Evolutionary conservation across 2,888 invertebrate genomes (phyloP).

Genomic region (Cylloceria caligata): DNA sequence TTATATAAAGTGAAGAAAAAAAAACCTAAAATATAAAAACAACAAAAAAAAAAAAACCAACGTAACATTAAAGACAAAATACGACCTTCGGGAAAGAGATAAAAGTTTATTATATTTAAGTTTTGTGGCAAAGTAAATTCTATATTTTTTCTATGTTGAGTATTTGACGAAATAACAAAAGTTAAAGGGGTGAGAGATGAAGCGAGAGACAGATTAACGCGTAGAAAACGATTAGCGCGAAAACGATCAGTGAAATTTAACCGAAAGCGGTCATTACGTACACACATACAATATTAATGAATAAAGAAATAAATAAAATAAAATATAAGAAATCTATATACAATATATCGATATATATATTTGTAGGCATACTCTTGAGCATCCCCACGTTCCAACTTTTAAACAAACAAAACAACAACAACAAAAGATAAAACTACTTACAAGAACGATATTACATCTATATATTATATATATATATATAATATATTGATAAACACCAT

Average conservation of each 20-base stretch:
- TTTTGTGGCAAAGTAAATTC: constrained; percentile 83
- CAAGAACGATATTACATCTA: constrained; percentile 51
- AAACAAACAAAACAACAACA: constrained; percentile 56
- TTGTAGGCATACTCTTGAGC: constrained; percentile 82
- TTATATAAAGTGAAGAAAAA: constrained; percentile 42
- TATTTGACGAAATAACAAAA: constrained; percentile 76
- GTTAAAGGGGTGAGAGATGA: constrained; percentile 61
- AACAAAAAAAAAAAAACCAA: constrained; percentile 56
- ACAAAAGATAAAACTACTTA: constrained; percentile 28
- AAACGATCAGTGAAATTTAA: constrained; percentile 55
- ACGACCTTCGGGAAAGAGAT: constrained; percentile 55
- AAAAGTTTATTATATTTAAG: constrained; percentile 83
- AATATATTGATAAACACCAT: constrained; percentile 56
- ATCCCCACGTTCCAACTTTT: constrained; percentile 79
- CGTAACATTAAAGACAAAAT: constrained; percentile 39
- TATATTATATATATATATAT: constrained; percentile 64
- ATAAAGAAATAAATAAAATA: constrained; percentile 58
- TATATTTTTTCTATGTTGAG: constrained; percentile 85
- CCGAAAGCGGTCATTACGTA: constrained; percentile 70
- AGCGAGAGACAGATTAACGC: constrained; percentile 13
- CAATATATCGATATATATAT: constrained; percentile 76
- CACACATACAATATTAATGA: constrained; percentile 67
- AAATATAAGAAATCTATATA: constrained; percentile 72
- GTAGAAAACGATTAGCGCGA: constrained; percentile 14
- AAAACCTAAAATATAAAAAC: constrained; percentile 25